These are phyloP conservation scores for Brachyrhaphis roseni DNA, from an alignment of 2,797 vertebrate genomes.

Conservation along the genomic window DNA sequence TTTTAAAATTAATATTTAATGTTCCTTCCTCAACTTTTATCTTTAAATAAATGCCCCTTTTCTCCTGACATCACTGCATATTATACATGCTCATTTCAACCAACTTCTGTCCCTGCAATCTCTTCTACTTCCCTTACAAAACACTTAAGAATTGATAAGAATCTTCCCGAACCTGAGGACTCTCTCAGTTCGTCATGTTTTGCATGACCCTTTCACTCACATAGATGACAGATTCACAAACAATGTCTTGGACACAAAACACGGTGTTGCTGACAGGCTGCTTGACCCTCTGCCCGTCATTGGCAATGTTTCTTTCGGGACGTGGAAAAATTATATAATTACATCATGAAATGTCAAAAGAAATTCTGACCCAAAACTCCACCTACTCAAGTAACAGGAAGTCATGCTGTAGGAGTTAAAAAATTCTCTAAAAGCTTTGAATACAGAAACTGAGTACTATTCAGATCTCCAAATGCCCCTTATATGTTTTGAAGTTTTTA, in stretches of 20 bases:
- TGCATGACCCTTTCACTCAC: constrained; percentile 33
- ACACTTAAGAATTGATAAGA: constrained; percentile 31
- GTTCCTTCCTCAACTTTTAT: neutral
- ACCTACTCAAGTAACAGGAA: neutral
- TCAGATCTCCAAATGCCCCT: too few relatives aligned
- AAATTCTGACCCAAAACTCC: neutral
- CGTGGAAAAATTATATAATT: constrained; percentile 31
- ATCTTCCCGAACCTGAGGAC: constrained; percentile 34
- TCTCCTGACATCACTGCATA: neutral
- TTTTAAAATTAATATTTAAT: neutral
- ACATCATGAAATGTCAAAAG: neutral
- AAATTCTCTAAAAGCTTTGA: neutral
- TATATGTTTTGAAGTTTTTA: neutral
- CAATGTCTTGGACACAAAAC: constrained; percentile 11
- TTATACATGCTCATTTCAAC: neutral
- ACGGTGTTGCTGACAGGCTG: constrained; percentile 51
- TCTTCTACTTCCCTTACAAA: constrained; percentile 23
- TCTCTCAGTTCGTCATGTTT: constrained; percentile 39
- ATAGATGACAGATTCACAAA: constrained; percentile 57
- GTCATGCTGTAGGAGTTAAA: neutral
- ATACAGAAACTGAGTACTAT: neutral
- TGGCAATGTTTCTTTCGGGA: constrained; percentile 42
- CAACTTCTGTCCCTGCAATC: constrained; percentile 12
- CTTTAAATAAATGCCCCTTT: neutral
- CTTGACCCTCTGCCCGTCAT: constrained; percentile 55